Percentiles rank a stretch among this genome's conserved stretches.
phyloP scores from a whole-genome alignment of 2,888 invertebrate genomes.

The Brachylomia viminalis region DNA sequence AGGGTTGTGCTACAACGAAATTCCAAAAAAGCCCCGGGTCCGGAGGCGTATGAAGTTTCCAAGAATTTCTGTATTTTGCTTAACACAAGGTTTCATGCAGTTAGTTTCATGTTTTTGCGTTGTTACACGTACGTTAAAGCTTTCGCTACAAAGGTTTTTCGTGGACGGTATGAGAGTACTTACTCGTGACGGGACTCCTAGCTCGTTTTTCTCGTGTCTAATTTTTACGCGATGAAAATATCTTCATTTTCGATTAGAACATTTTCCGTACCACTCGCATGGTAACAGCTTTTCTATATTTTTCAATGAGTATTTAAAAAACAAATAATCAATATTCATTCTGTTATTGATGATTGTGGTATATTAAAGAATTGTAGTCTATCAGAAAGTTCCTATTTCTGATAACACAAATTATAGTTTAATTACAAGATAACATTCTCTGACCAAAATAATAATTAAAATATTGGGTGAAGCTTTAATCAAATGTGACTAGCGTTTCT shows the following conservation, averaged over 20 bases:
- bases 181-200: not conserved
- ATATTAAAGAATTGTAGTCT: too few species aligned
- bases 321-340: too few species aligned
- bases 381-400: too few species aligned
- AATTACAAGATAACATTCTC: too few species aligned
- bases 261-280: too few species aligned
- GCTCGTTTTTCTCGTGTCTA: not conserved
- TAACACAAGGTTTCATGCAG: not conserved
- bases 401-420: too few species aligned
- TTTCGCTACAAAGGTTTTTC: conserved; percentile 16
- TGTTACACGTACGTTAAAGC: not conserved
- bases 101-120: conserved; percentile 8
- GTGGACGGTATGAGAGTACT: not conserved
- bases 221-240: conserved; percentile 5
- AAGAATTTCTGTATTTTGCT: conserved; percentile 2
- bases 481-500: too few species aligned
- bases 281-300: not conserved
- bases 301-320: too few species aligned
- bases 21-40: not conserved
- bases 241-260: not conserved
- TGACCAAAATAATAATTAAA: too few species aligned
- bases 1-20: not conserved
- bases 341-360: too few species aligned
- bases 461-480: too few species aligned
- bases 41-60: not conserved